Evolutionary conservation across 2,113 vertebrate species (phyloP), one percentile per base, ranked within the genome.

Genomic region (Cettia cetti): DNA sequence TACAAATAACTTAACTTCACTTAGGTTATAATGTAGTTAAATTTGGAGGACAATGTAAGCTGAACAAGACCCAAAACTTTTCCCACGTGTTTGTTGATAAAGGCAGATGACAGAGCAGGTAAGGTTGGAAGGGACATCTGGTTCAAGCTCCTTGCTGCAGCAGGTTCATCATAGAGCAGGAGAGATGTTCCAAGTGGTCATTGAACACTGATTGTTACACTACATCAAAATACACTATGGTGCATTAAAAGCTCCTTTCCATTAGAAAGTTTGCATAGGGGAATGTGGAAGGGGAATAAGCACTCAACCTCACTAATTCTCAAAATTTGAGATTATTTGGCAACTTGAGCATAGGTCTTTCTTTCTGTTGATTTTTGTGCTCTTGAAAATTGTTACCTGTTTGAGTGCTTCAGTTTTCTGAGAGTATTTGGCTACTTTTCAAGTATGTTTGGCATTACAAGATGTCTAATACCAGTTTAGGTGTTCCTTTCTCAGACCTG

Each of bases 201-300:
- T 81, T 54, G 64, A 78, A 61, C 31, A 26, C 10, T 37, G 33
- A 30, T 11, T 40, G 12, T 86, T 74, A 39, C 20, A 24, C 5
- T 35, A 13, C 13, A 37, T 84, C 64, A 37, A 79, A 86, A 45
- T 33, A 65, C 1, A 4, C 47, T 20, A 1, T 8, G 42, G 8
- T 70, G 26, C 60, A 27, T 63, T 66, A 70, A 63, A 28, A 89
- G 26, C 1, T 14, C 30, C 5, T 8, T 45, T 77, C 30, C 5
- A 9, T 45, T 77, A 10, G 33, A 64, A 86, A 52, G 57, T 26
- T 21, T 72, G 14, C 0, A 0, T 24, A 37, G 23, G 12, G 33
- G 33, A 60, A 52, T 86, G 27, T 44, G 35, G 56, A 47, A 82
- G 40, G 21, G 24, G 22, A 78, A n/a, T 64, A 53, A 75, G 28